A percentile compares a stretch with the other conserved stretches of the same genome.
phyloP scores from a whole-genome alignment of 2,113 vertebrate species.

The Sinocyclocheilus maitianheensis region DNA sequence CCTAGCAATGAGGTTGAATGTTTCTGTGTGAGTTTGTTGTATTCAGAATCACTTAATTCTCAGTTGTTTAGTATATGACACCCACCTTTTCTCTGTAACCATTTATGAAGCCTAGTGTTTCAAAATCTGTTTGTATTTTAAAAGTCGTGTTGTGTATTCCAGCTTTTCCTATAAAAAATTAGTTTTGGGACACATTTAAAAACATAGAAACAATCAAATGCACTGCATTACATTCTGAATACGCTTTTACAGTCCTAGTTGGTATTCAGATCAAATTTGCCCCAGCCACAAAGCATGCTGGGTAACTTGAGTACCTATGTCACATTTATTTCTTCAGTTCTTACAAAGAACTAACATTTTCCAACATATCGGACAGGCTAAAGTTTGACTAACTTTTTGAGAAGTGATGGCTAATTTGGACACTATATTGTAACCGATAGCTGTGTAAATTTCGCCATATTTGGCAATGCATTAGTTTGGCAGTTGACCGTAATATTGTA shows the following conservation, averaged over 20 bases:
- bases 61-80: too few species aligned
- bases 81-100: too few species aligned
- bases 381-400: not conserved
- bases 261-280: not conserved
- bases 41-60: too few species aligned
- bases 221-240: not conserved
- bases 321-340: not conserved
- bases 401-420: not conserved
- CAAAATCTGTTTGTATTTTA: too few species aligned
- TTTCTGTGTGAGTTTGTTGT: not conserved
- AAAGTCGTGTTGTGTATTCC: too few species aligned
- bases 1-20: not conserved
- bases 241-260: not conserved
- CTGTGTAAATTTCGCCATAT: not conserved
- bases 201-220: not conserved
- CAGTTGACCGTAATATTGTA: not conserved
- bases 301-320: not conserved
- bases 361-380: not conserved
- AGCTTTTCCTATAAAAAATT: too few species aligned
- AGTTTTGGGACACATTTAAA: too few species aligned
- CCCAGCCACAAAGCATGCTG: not conserved
- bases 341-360: not conserved
- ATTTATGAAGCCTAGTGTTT: not conserved
- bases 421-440: not conserved
- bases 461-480: not conserved